A percentile compares a stretch with the other conserved stretches of the same genome.
phyloP scores from a whole-genome alignment of 2,888 invertebrate genomes.

The Philhelius pedissequus region DNA sequence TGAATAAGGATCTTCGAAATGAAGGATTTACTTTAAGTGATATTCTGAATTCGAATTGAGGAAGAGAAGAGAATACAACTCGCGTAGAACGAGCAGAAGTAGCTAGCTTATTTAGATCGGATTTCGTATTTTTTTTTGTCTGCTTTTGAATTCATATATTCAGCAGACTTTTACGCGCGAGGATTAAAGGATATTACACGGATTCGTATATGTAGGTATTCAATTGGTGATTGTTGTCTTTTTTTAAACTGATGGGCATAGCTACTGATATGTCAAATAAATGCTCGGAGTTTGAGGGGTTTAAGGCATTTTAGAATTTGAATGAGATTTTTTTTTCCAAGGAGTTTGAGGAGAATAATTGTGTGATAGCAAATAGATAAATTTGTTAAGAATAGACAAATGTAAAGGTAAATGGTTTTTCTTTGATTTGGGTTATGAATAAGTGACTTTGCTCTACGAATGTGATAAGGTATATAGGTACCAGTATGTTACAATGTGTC shows the following conservation, averaged over 20 bases:
- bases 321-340: background rate
- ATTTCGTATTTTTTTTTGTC: background rate
- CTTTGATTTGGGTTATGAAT: background rate
- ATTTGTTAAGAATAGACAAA: background rate
- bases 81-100: background rate
- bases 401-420: background rate
- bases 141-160: background rate
- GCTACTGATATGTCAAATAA: background rate
- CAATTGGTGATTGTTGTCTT: slow-evolving; percentile 37
- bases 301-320: slow-evolving; percentile 5
- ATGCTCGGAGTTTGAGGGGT: background rate
- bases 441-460: too few species aligned
- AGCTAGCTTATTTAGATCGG: slow-evolving; percentile 40
- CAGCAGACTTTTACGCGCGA: slow-evolving; percentile 35
- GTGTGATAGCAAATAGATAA: background rate
- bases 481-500: too few species aligned
- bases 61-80: background rate
- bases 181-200: slow-evolving; percentile 37
- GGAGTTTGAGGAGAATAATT: background rate
- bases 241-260: background rate
- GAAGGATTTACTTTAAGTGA: slow-evolving; percentile 67
- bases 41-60: slow-evolving; percentile 55
- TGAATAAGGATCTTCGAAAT: slow-evolving; percentile 64
- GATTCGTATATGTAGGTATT: slow-evolving; percentile 54
- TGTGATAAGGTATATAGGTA: too few species aligned